phyloP scores from a whole-genome alignment of 1,140 invertebrate species.

The Spodoptera litura region DNA sequence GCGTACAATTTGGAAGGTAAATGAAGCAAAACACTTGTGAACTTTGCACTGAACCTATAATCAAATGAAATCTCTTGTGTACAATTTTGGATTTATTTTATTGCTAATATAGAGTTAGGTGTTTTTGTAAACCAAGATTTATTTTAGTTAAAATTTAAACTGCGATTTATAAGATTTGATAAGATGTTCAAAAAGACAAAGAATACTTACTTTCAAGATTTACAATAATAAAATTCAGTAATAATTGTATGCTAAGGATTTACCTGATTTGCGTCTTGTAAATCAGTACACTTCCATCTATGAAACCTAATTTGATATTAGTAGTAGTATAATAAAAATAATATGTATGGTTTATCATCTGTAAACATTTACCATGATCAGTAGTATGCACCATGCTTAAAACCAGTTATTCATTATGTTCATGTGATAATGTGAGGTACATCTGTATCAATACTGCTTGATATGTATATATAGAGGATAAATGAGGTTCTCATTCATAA shows the following conservation, averaged over 20 bases:
- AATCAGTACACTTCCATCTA: slow-evolving; percentile 24
- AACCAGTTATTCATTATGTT: slow-evolving; percentile 13
- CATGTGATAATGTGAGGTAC: slow-evolving; percentile 27
- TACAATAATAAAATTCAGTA: slow-evolving; percentile 8
- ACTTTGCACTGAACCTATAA: slow-evolving; percentile 59
- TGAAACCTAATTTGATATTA: slow-evolving; percentile 47
- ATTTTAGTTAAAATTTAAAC: slow-evolving; percentile 40
- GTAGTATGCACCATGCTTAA: slow-evolving; percentile 27
- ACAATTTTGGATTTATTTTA: slow-evolving; percentile 62
- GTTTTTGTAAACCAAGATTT: slow-evolving; percentile 58
- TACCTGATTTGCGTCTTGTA: slow-evolving; percentile 15
- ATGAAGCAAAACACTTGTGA: slow-evolving; percentile 57
- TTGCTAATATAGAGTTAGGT: slow-evolving; percentile 58
- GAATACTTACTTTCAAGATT: slow-evolving; percentile 28
- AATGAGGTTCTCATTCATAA: slow-evolving; percentile 36
- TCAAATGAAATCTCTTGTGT: slow-evolving; percentile 61
- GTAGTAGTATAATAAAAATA: slow-evolving; percentile 24
- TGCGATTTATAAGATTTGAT: slow-evolving; percentile 45
- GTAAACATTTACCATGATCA: slow-evolving; percentile 21
- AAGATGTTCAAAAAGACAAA: slow-evolving; percentile 42
- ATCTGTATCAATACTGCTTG: slow-evolving; percentile 48
- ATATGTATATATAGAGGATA: slow-evolving; percentile 56
- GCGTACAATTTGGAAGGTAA: slow-evolving; percentile 41
- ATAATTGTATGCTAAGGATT: slow-evolving; percentile 25
- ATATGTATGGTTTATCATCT: slow-evolving; percentile 25